Base-by-base conservation (phyloP, 2,113 vertebrate genomes). In the Panthera tigris region DNA sequence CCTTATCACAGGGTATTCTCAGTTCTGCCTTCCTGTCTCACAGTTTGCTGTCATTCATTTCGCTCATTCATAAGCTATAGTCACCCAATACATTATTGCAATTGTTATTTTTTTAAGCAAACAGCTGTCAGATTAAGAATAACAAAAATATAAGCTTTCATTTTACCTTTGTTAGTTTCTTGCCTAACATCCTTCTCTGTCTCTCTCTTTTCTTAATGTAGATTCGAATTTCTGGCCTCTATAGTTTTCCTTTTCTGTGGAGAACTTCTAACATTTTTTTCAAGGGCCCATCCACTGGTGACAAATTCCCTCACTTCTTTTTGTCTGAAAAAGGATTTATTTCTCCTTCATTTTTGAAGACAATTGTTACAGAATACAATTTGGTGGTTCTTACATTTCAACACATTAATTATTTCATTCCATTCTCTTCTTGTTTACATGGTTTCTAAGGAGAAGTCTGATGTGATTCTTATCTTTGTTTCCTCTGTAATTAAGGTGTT, bases 381-480 rank as follows among this genome's bases (percentile, higher is more conserved):
- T 96, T 48, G 29, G 13, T 55, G 33, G 7, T 36, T 61, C 91
- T 79, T 73, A 80, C 14, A 16, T 78, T 48, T 78, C 36, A 92
- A 25, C 21, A 89, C 71, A 84, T 50, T 94, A 91, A 91, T 88
- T 92, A 89, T 79, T 92, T 71, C 29, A 89, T 36, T 91, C 39
- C 61, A 41, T 27, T 82, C n/a, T 88, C 52, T 80, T 57, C 4
- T 86, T 91, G 27, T 41, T 83, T 73, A 12, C 69, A 79, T 57
- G 84, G 18, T 85, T 94, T 89, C 79, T 89, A 71, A 87, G 69
- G 55, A 87, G 52, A 88, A 94, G 41, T 57, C 48, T 78, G 15
- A 63, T 61, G 55, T 68, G 73, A 89, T 96, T 94, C 45, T 94
- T 94, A 88, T 52, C 55, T 41, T 91, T 88, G 41, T 78, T 78